Evolutionary conservation across 2,888 invertebrate species (phyloP), one percentile per base, ranked within the genome.

Genomic region (Boloria selene): DNA sequence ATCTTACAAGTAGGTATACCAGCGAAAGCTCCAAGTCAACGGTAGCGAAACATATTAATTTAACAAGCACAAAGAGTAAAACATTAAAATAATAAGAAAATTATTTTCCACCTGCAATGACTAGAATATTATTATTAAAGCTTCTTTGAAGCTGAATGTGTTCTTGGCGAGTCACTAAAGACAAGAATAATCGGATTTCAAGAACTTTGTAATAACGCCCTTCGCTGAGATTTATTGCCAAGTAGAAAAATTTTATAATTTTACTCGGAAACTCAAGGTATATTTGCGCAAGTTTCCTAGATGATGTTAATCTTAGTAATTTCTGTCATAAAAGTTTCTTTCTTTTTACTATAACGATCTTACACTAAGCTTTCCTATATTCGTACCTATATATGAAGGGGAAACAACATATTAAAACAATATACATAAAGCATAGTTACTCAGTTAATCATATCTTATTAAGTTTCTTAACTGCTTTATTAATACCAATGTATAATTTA

Each of bases 201-300:
- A 81, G 56, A 87, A 88, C 81, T 88, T 87, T 84, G 84, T 86
- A 87, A 88, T 87, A 88, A 86, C 84, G 77, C 77, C 77, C 68
- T 78, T 78, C 79, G 77, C 79, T 82, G 83, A 86, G 85, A 89
- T 88, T 86, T 84, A 88, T 87, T 86, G 87, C 87, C 85, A 86
- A 81, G 83, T 80, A 82, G 85, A 86, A 86, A 83, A 82, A 78
- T 81, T 83, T 83, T 75, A 77, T 79, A 85, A 85, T 78, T 87
- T 84, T 70, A 56, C 73, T 68, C 71, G 72, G 64, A 72, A 76
- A 77, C 79, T 83, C 80, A 75, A 78, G 77, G 79, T 79, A 83
- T 84, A 83, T 85, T 87, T 83, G 80, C 76, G 68, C 72, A 84
- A 87, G 81, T 87, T 86, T 82, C 73, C 77, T 44, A 44, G 63